A percentile compares a stretch with the other conserved stretches of the same genome.
These are phyloP conservation scores for Chelonia mydas DNA, from an alignment of 2,797 vertebrate species.

Conservation along the genomic window DNA sequence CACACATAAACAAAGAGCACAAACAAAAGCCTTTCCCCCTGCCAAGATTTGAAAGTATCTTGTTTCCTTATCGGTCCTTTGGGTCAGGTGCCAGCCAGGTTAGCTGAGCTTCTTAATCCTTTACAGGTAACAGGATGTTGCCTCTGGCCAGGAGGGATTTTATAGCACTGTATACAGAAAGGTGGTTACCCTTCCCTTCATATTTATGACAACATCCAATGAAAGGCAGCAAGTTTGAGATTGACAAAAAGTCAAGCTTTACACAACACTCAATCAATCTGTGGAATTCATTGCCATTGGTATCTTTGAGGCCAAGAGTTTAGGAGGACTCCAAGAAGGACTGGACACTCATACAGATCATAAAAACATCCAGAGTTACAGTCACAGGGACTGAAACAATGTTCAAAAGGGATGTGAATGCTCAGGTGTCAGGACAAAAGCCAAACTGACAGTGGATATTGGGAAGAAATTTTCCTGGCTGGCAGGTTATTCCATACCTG, in stretches of 20 bases:
- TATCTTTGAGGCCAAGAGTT: not conserved
- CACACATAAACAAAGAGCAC: too few relatives aligned
- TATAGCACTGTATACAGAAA: too few relatives aligned
- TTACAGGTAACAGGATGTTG: too few relatives aligned
- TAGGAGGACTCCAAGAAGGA: not conserved
- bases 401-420: not conserved
- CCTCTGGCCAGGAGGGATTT: too few relatives aligned
- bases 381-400: not conserved
- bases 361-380: not conserved
- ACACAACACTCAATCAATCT: not conserved
- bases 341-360: not conserved
- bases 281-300: too few relatives aligned
- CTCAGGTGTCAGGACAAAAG: not conserved
- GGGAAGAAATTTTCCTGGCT: not conserved
- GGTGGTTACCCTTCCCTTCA: too few relatives aligned
- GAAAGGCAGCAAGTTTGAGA: not conserved
- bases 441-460: not conserved
- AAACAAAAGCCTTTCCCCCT: too few relatives aligned
- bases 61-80: too few relatives aligned
- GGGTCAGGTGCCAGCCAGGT: too few relatives aligned
- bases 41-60: too few relatives aligned
- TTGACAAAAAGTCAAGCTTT: not conserved
- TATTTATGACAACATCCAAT: too few relatives aligned
- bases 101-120: too few relatives aligned
- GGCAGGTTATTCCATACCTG: not conserved